A percentile compares a stretch with the other conserved stretches of the same genome.
Evolutionary conservation across 2,888 invertebrate species (phyloP).

Genomic region (Nemapogon koenigi): DNA sequence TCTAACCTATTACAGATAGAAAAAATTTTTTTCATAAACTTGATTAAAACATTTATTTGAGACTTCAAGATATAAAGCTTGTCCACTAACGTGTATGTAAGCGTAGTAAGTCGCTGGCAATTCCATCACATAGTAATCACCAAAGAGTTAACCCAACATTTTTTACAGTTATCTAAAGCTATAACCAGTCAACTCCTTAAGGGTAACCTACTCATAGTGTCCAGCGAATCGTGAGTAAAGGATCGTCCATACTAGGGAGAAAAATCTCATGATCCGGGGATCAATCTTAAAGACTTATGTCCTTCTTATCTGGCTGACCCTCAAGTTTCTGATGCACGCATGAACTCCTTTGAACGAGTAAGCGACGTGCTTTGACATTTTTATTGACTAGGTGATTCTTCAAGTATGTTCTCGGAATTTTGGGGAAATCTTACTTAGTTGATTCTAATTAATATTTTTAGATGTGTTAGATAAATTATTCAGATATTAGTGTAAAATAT

Average conservation of each 20-base stretch:
- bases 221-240: conserved; percentile 51
- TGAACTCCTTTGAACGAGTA: conserved; percentile 6
- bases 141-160: conserved; percentile 1
- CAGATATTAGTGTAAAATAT: no score
- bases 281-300: conserved; percentile 52
- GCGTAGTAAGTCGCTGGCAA: no score
- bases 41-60: no score
- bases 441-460: conserved; percentile 5
- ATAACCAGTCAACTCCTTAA: conserved; percentile 30
- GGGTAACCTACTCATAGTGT: conserved; percentile 35
- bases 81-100: no score
- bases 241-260: conserved; percentile 27
- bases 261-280: conserved; percentile 51
- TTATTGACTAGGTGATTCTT: neutral
- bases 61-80: no score
- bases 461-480: no score
- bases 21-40: no score
- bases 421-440: neutral
- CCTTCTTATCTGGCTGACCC: conserved; percentile 55
- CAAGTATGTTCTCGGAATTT: neutral
- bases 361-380: conserved; percentile 7
- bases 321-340: conserved; percentile 18
- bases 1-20: no score
- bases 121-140: no score
- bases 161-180: conserved; percentile 20